Conservation (phyloP, 1,140 invertebrate genomes). For the Acromyrmex heyeri region DNA sequence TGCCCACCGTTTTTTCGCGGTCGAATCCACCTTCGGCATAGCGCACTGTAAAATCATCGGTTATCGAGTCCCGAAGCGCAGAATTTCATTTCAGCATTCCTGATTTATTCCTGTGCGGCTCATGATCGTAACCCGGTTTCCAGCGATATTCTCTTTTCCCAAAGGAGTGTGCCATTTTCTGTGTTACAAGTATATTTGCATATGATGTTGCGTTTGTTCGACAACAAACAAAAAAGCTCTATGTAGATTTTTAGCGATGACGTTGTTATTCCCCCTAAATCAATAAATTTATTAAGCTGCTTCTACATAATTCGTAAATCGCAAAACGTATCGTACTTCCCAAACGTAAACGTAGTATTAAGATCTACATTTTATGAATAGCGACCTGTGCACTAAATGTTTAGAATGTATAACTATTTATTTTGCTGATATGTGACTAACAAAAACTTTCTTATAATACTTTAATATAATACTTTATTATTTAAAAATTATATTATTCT, state of each 20-base stretch:
- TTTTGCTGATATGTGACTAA: too few species aligned
- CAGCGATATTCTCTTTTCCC: slow-evolving; percentile 14
- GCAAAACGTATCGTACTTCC: too few species aligned
- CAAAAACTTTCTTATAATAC: too few species aligned
- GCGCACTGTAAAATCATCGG: slow-evolving; percentile 39
- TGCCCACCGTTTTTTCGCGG: slow-evolving; percentile 16
- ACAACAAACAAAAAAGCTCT: slow-evolving; percentile 15
- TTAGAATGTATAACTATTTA: too few species aligned
- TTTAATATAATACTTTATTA: too few species aligned
- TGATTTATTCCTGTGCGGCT: slow-evolving; percentile 61
- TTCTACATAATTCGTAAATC: too few species aligned
- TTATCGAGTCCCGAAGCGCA: slow-evolving; percentile 25
- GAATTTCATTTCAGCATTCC: slow-evolving; percentile 20
- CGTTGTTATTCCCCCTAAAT: neutral
- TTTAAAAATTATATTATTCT: too few species aligned
- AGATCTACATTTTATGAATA: too few species aligned
- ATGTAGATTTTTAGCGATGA: neutral
- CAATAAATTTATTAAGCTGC: neutral
- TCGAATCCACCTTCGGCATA: neutral
- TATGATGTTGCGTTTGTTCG: neutral
- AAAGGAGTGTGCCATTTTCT: neutral
- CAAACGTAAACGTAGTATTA: too few species aligned
- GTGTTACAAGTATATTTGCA: slow-evolving; percentile 21
- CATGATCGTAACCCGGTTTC: slow-evolving; percentile 62
- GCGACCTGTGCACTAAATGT: too few species aligned